Percentiles rank a stretch among this genome's conserved stretches.
phyloP scores from a whole-genome alignment of 2,113 vertebrate species.

The Nyctereutes procyonoides region DNA sequence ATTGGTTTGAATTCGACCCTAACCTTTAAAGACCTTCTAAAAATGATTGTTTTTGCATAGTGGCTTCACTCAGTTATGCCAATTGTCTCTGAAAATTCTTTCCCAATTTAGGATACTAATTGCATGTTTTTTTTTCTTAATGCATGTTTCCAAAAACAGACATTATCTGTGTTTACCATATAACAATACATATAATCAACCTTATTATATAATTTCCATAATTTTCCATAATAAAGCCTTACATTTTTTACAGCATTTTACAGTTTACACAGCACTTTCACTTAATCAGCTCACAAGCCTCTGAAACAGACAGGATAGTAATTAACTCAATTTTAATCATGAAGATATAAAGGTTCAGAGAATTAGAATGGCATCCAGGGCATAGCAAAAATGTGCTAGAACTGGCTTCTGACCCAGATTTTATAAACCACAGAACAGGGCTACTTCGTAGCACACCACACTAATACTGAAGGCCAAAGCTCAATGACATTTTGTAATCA shows the following conservation, averaged over 20 bases:
- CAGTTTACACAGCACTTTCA: conserved; percentile 39
- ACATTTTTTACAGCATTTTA: conserved; percentile 50
- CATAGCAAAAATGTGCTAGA: neutral
- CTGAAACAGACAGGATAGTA: conserved; percentile 9
- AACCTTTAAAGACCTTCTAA: neutral
- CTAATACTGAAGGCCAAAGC: neutral
- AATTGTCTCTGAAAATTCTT: neutral
- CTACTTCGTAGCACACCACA: neutral
- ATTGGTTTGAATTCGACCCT: neutral
- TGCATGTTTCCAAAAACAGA: neutral
- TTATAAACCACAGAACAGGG: neutral
- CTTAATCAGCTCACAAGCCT: conserved; percentile 50
- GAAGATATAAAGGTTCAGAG: neutral
- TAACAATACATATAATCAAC: conserved; percentile 57
- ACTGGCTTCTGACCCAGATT: neutral
- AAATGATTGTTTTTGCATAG: neutral
- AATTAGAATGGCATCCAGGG: neutral
- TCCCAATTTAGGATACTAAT: conserved; percentile 8
- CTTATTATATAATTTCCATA: conserved; percentile 37
- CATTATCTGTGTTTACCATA: conserved; percentile 30
- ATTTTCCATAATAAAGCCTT: conserved; percentile 46
- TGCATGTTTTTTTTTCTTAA: neutral
- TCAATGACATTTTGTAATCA: neutral
- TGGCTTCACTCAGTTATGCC: neutral
- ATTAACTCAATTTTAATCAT: conserved; percentile 48